These are phyloP conservation scores for Coendou prehensilis DNA, from an alignment of 2,797 vertebrate species.

Conservation along the genomic window DNA sequence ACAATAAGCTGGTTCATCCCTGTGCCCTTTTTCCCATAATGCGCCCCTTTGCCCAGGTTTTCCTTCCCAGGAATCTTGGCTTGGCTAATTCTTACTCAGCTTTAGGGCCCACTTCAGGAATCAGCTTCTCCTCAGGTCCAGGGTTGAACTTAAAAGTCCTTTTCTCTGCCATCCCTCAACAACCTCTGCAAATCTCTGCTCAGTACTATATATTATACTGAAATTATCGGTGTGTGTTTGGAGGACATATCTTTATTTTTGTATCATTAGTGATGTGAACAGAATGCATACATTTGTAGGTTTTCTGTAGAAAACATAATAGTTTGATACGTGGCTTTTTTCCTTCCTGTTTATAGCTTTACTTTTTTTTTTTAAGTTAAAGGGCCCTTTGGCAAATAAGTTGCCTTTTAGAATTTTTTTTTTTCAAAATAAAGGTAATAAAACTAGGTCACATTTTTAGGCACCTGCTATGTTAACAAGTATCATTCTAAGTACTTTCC, in stretches of 20 bases:
- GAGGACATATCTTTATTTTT: not conserved
- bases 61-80: not conserved
- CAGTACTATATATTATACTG: not conserved
- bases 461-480: not conserved
- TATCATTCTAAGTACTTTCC: not conserved
- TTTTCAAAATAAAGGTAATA: conserved; percentile 2
- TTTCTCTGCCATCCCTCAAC: not conserved
- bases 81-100: not conserved
- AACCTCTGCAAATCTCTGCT: not conserved
- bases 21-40: not conserved
- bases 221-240: not conserved
- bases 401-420: conserved; percentile 10
- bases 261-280: not conserved
- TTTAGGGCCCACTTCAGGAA: not conserved
- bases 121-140: not conserved
- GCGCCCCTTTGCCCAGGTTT: not conserved
- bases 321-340: not conserved
- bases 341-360: not conserved
- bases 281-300: not conserved
- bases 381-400: conserved; percentile 1
- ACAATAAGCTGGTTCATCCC: not conserved
- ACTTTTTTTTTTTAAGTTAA: not conserved
- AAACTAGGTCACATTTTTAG: conserved; percentile 19
- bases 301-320: conserved; percentile 4
- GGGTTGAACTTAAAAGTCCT: conserved; percentile 20